phyloP scores from a whole-genome alignment of 2,888 invertebrate genomes.

The Cephus sareptanus region DNA sequence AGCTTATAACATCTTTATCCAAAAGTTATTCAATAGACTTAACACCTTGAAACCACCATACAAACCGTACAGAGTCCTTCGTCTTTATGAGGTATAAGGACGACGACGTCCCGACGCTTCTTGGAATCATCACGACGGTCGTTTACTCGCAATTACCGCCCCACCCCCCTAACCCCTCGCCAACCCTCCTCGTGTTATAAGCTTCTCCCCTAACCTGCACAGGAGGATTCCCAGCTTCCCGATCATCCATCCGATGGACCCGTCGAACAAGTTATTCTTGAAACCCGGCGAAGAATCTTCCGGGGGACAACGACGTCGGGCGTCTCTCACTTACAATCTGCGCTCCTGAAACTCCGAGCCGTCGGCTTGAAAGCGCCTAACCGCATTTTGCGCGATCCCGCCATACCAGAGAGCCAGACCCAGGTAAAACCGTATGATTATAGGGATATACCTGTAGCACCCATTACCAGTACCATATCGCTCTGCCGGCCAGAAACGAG shows the following conservation, averaged over 20 bases:
- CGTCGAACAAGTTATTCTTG: not conserved
- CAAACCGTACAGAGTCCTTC: not conserved
- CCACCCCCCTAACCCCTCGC: not conserved
- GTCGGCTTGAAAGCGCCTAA: not conserved
- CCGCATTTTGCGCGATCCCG: conserved; percentile 52
- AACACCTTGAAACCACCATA: not conserved
- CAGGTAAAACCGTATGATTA: not conserved
- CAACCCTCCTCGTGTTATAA: not conserved
- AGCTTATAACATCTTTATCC: not conserved
- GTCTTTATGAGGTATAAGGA: not conserved
- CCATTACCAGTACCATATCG: not conserved
- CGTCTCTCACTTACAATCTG: not conserved
- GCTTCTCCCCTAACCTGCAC: not conserved
- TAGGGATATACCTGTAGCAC: conserved; percentile 8
- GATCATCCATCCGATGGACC: not conserved
- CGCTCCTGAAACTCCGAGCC: not conserved
- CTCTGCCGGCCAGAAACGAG: not conserved
- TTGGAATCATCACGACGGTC: not conserved
- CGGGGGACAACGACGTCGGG: not conserved
- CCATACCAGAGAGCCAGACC: conserved; percentile 40
- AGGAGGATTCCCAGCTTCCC: not conserved
- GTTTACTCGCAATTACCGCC: not conserved
- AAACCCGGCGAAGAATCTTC: not conserved
- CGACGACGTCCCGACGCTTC: not conserved
- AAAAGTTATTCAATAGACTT: not conserved